Evolutionary conservation across 2,113 vertebrate genomes (phyloP).

Genomic region (Mesembrinibis cayennensis): DNA sequence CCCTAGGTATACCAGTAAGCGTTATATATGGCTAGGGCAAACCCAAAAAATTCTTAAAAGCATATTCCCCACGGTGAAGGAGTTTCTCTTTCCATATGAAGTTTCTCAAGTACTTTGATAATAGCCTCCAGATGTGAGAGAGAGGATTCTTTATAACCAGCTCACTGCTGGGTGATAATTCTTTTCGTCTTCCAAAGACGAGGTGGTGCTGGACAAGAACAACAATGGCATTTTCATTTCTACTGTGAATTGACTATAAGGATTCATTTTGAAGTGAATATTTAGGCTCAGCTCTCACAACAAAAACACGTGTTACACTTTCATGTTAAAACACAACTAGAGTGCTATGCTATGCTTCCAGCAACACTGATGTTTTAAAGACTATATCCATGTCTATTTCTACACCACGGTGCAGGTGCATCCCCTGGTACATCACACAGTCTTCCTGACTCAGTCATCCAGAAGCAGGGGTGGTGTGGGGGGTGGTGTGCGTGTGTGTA

Average conservation of each 20-base stretch:
- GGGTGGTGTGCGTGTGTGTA: too few relatives aligned
- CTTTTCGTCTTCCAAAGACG: neutral
- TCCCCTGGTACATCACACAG: neutral
- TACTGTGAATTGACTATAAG: neutral
- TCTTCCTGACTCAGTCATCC: neutral
- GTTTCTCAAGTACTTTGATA: neutral
- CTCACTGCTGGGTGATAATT: neutral
- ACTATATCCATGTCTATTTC: neutral
- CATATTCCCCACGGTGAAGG: neutral
- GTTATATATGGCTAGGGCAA: neutral
- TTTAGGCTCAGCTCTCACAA: neutral
- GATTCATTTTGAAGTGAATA: neutral
- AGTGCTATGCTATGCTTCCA: neutral
- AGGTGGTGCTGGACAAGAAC: neutral
- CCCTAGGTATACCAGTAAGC: neutral
- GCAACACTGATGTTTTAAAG: neutral
- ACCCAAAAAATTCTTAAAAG: neutral
- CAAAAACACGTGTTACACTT: neutral
- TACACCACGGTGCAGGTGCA: neutral
- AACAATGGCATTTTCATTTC: neutral
- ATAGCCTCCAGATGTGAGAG: slow-evolving; percentile 15
- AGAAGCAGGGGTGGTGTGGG: neutral
- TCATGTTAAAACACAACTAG: neutral
- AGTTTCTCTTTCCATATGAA: neutral
- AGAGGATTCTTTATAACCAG: neutral